Base-by-base conservation (phyloP, 2,888 invertebrate species). In the Eupithecia vulgata region DNA sequence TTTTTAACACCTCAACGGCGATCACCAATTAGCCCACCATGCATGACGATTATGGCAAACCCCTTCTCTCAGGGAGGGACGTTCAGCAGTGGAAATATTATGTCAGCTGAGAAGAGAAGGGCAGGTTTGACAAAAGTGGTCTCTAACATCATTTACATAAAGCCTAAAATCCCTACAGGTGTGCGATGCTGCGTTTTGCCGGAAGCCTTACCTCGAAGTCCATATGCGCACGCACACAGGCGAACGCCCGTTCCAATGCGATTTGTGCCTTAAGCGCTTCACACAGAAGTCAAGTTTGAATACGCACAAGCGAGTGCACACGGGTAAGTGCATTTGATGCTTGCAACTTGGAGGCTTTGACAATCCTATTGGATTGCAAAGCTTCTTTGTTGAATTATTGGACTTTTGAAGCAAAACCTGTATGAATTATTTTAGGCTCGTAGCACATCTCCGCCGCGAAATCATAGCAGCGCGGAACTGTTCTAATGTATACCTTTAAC, bases 201-300 rank as follows among this genome's bases (percentile, higher is more conserved):
- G 97, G 81, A 97, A 97, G 92, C 97, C 97, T 67, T 97, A 97
- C 89, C 90, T 97, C 79, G 97, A 97, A 91, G 97, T 97, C 67
- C 97, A 97, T 87, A 96, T 97, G 96, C 95, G 97, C 87, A 97
- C 97, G 76, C 97, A 97, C 93, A 97, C 97, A 25, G 97, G 96
- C 74, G 97, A 97, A 87, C 92, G 96, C 67, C 97, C 97, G 1
- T 97, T 96, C 88, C 96, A 97, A 88, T 97, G 97, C 88, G 96
- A 96, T 83, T 91, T 96, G 72, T 97, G 97, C 88, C 95, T 96
- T 84, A 97, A 97, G 88, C 95, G 97, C 76, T 97, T 97, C 90
- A 97, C 97, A 67, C 97, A 97, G 91, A 97, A 97, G 88, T 97
- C 97, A 86, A 97, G 97, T 84, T 94, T 97, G 81, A 97, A 97